Base-by-base conservation (phyloP, 35 echinoderm and acorn worm species). In the Patiria miniata region DNA sequence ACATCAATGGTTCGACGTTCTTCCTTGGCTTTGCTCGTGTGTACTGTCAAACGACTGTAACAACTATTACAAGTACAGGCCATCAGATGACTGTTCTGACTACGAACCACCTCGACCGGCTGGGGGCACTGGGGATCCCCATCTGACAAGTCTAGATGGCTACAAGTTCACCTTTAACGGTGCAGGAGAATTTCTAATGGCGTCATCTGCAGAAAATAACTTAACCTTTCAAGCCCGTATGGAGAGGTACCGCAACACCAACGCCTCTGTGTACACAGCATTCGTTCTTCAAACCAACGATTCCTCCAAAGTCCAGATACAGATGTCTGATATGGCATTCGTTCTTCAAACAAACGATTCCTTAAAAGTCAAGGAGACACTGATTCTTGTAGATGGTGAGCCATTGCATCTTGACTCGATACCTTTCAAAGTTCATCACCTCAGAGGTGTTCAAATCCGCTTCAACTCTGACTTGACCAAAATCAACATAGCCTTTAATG, bases 131-230 rank as follows among this genome's bases (percentile, higher is more conserved):
- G 91, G 91, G 44, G 91, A 93, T 80, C 91, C 91, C 16, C 91
- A 93, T 53, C 29, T 93, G 28, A 85, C 56, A 53, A 93, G 34
- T 69, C 86, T 93, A 21, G 91, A 93, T 52, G 52, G 77, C 29
- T 83, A 88, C 21, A 77, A 88, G 37, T 93, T 85, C 51, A 93
- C 91, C 26, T 93, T 93, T 37, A 93, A 93, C 61, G 91, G 86
- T 19, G 91, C 86, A 61, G 91, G 91, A 8, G 86, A 93, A 79
- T 93, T 93, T 58, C 68, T 79, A 14, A 79, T 93, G 39, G 2
- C 69, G 21, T 56, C 61, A 21, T 93, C 91, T 21, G 28, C 8
- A 16, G 21, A 84, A 14, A 28, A 84, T 51, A 78, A 89, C 34
- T 9, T 89, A 30, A 85, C 39, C 32, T 93, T 93, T 29, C 91